phyloP scores from a whole-genome alignment of 2,797 vertebrate genomes.

The Fistularia tabacaria region DNA sequence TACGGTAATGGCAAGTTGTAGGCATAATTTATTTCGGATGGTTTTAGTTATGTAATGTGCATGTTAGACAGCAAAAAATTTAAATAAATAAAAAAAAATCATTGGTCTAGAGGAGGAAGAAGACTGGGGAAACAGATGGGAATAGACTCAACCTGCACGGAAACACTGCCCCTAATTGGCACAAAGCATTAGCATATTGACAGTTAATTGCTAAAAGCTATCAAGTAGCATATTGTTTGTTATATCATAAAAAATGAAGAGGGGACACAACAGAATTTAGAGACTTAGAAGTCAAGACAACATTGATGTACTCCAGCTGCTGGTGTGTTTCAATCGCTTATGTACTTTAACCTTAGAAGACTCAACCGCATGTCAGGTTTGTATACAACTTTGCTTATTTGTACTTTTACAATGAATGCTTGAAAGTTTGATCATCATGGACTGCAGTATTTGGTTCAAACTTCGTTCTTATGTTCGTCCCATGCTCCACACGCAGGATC shows the following conservation, averaged over 20 bases:
- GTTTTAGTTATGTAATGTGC: constrained; percentile 25
- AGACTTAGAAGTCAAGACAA: no score
- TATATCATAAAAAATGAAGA: no score
- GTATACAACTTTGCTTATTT: no score
- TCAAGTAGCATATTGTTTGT: constrained; percentile 1
- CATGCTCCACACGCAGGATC: neutral
- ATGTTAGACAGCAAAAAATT: neutral
- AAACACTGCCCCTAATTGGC: constrained; percentile 1
- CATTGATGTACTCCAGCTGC: no score
- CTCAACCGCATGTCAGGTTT: no score
- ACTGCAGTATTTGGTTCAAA: neutral
- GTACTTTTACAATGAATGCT: no score
- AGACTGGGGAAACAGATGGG: neutral
- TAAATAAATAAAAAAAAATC: constrained; percentile 5
- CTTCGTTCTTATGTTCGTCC: neutral
- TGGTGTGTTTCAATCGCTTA: no score
- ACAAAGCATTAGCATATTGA: constrained; percentile 3
- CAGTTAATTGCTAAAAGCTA: neutral
- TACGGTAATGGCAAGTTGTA: constrained; percentile 24
- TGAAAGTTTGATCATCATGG: constrained; percentile 5
- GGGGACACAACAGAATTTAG: no score
- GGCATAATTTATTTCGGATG: constrained; percentile 10
- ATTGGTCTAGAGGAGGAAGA: neutral
- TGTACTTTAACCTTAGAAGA: no score
- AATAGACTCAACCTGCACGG: constrained; percentile 12